Evolutionary conservation across 2,113 vertebrate genomes (phyloP).

Genomic region (Hyaena hyaena): DNA sequence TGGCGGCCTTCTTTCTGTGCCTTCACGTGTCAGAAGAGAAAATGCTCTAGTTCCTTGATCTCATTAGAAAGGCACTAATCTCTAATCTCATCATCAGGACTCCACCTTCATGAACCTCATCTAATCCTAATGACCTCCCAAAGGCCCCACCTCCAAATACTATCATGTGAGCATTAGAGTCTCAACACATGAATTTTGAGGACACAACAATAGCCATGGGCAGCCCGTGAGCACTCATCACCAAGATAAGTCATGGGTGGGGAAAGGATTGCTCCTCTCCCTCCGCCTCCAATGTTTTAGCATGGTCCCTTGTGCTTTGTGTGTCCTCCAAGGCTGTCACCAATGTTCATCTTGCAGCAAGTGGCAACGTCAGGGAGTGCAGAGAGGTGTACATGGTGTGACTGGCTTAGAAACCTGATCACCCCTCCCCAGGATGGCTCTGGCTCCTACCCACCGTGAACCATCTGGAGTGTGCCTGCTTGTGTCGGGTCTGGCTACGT

Average conservation of each 20-base stretch:
- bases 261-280: neutral
- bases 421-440: neutral
- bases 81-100: neutral
- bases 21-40: neutral
- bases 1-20: neutral
- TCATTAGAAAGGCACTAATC: neutral
- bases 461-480: neutral
- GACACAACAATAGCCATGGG: neutral
- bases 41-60: neutral
- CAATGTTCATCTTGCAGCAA: neutral
- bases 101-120: neutral
- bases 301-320: neutral
- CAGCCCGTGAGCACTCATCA: neutral
- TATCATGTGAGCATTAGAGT: neutral
- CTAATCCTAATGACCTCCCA: neutral
- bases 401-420: neutral
- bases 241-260: neutral
- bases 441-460: neutral
- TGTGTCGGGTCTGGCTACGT: neutral
- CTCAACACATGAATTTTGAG: neutral
- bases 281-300: neutral
- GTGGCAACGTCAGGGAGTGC: neutral
- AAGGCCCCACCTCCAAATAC: neutral
- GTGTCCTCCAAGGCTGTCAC: neutral
- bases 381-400: neutral